Evolutionary conservation across 2,888 invertebrate genomes (phyloP), one percentile per base, ranked within the genome.

Genomic region (Ophonus ardosiacus): DNA sequence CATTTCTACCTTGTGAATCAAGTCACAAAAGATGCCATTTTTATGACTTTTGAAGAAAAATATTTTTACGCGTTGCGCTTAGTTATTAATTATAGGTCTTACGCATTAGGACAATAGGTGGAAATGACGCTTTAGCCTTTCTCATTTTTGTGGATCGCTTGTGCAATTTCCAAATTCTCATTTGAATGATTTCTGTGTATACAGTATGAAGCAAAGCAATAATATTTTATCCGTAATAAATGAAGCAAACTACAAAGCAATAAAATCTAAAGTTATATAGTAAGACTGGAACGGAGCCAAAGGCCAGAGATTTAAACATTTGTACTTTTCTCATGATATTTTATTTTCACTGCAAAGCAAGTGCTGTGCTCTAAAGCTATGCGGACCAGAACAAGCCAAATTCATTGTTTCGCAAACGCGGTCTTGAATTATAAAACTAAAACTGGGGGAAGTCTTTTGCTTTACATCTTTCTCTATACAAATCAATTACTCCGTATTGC

Each of bases 231-330:
- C 24, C 21, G 31, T 8, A 57, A 78, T 57, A 78, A 78, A 78
- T 31, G 78, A 31, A 31, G 56, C 57, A 31, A 78, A 24, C 78
- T 56, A 56, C 31, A 57, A 74, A 43, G 71, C 43, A 18, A 74
- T 74, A 18, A 78, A 78, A 56, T 78, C 78, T 57, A 78, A 78
- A 78, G 78, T 57, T 78, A 21, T 78, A 78, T 78, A 56, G 21
- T 56, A 78, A 24, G 21, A 78, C 56, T 78, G 78, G 78, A 56
- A 24, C 31, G 31, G 1, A 57, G 78, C 78, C 78, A 78, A 78
- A 78, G 57, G 57, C 78, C 78, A 57, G 56, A 78, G 78, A 78
- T 78, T 78, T 57, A 78, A 78, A 78, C 78, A 78, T 78, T 78
- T 78, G 57, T 57, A 78, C 56, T 78, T 78, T 78, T 78, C 78